Conservation (phyloP, 2,888 invertebrate genomes). For the Pedicia rivosa region DNA sequence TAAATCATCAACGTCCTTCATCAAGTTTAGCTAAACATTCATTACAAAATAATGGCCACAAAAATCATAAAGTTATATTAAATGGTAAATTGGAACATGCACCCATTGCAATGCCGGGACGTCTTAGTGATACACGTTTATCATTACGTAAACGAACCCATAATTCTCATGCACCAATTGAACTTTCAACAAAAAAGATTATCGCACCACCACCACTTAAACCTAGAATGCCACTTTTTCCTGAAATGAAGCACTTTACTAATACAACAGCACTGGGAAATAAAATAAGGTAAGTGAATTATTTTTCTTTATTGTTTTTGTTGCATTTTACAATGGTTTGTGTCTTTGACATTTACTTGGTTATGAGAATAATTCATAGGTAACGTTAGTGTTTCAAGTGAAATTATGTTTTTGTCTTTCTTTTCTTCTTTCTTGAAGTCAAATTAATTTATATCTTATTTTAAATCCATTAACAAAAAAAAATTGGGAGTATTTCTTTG, state of each 20-base stretch:
- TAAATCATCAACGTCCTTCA: constrained; percentile 17
- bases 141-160: constrained; percentile 27
- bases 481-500: too few relatives aligned
- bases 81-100: constrained; percentile 18
- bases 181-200: neutral
- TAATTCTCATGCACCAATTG: constrained; percentile 7
- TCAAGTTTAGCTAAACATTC: constrained; percentile 17
- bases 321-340: too few relatives aligned
- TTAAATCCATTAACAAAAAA: too few relatives aligned
- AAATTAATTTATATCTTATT: too few relatives aligned
- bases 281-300: constrained; percentile 22
- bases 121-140: constrained; percentile 13
- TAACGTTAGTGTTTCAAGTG: too few relatives aligned
- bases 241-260: constrained; percentile 10
- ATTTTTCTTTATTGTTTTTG: neutral
- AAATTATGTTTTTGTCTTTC: too few relatives aligned
- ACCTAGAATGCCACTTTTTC: constrained; percentile 21
- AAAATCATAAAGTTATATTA: constrained; percentile 20
- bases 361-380: too few relatives aligned
- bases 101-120: constrained; percentile 10
- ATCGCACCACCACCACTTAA: constrained; percentile 18
- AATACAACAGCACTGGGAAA: constrained; percentile 13
- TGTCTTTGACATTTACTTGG: too few relatives aligned
- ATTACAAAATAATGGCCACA: constrained; percentile 11
- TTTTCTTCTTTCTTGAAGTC: too few relatives aligned